Conservation (phyloP, 2,797 vertebrate species). For the Manis javanica region DNA sequence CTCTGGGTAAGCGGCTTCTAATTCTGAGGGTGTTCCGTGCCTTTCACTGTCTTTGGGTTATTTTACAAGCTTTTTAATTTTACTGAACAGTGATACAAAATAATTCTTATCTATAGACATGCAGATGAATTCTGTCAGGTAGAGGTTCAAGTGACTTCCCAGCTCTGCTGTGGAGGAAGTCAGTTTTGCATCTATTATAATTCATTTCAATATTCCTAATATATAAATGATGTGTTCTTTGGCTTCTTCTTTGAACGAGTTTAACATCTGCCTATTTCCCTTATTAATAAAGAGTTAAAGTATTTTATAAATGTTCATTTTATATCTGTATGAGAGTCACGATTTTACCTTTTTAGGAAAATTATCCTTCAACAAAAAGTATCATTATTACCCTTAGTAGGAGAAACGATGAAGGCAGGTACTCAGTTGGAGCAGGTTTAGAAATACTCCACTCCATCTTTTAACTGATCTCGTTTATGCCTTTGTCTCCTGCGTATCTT, state of each 20-base stretch:
- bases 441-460: neutral
- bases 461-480: neutral
- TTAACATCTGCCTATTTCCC: neutral
- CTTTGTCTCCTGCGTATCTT: neutral
- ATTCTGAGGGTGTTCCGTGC: neutral
- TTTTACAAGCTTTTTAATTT: neutral
- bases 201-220: neutral
- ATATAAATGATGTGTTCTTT: neutral
- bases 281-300: neutral
- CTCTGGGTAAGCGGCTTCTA: neutral
- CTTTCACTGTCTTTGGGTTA: neutral
- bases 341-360: neutral
- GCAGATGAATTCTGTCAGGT: neutral
- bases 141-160: neutral
- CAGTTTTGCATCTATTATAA: neutral
- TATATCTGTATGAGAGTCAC: neutral
- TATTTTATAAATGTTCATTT: neutral
- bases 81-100: neutral
- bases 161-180: neutral
- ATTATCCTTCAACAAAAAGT: neutral
- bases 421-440: neutral
- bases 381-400: neutral
- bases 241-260: neutral
- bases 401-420: neutral
- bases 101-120: neutral